phyloP scores from a whole-genome alignment of 1,140 invertebrate genomes.

The Drosophila cardini region DNA sequence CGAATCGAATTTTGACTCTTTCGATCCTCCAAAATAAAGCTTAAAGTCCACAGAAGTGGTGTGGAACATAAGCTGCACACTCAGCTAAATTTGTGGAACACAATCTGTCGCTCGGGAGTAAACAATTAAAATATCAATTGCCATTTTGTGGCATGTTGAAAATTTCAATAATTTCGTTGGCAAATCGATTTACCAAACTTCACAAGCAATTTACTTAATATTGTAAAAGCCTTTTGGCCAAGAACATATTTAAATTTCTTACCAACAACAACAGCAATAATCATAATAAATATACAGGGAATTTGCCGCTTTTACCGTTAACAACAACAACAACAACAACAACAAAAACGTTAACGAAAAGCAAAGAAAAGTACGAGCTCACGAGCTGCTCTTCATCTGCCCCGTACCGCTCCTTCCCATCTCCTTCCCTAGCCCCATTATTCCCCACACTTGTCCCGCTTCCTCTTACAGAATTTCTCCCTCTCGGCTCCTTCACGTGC shows the following conservation, averaged over 20 bases:
- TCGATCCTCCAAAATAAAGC: slow-evolving; percentile 16
- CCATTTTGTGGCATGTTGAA: background rate
- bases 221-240: slow-evolving; percentile 31
- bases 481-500: slow-evolving; percentile 66
- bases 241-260: slow-evolving; percentile 65
- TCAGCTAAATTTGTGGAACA: background rate
- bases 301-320: slow-evolving; percentile 66
- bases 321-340: slow-evolving; percentile 24
- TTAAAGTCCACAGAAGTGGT: slow-evolving; percentile 5
- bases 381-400: slow-evolving; percentile 14
- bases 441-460: background rate
- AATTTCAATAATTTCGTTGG: slow-evolving; percentile 13
- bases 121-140: slow-evolving; percentile 26
- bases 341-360: slow-evolving; percentile 1
- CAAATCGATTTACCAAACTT: slow-evolving; percentile 42
- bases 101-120: background rate
- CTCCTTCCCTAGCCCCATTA: background rate
- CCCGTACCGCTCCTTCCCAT: background rate
- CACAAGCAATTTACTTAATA: slow-evolving; percentile 55
- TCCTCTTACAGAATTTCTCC: slow-evolving; percentile 11
- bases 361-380: slow-evolving; percentile 19
- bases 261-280: slow-evolving; percentile 21
- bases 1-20: background rate
- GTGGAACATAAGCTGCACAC: slow-evolving; percentile 20
- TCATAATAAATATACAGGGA: slow-evolving; percentile 41